Evolutionary conservation across 2,113 vertebrate species (phyloP).

Genomic region (Pangasianodon gigas): DNA sequence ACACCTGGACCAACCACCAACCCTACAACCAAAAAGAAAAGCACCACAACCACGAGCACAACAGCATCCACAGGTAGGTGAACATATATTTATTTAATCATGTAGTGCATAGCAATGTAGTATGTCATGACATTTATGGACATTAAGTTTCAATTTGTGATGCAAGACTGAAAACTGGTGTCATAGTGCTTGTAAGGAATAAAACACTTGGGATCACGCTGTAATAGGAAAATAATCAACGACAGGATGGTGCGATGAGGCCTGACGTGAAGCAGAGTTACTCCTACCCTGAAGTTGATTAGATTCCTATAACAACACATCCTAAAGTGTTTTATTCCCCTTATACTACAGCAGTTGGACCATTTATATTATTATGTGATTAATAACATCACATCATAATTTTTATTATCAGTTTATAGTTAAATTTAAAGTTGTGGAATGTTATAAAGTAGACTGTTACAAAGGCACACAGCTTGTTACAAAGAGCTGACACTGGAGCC

Average conservation of each 20-base stretch:
- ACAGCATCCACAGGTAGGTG: background rate
- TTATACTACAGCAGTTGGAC: background rate
- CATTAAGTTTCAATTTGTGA: background rate
- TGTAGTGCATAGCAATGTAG: background rate
- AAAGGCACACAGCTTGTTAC: background rate
- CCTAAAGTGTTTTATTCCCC: background rate
- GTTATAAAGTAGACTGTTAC: background rate
- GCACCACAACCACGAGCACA: background rate
- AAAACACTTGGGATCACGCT: background rate
- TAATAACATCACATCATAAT: background rate
- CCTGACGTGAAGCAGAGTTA: background rate
- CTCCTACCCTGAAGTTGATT: background rate
- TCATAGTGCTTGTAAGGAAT: background rate
- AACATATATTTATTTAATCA: background rate
- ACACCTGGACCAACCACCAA: background rate
- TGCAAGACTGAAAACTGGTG: background rate
- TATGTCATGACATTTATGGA: background rate
- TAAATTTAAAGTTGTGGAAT: background rate
- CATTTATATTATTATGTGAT: background rate
- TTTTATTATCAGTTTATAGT: background rate
- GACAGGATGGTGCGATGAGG: background rate
- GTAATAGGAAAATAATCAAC: background rate
- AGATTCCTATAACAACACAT: background rate
- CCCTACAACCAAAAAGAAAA: background rate
- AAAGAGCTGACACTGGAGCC: background rate